Conservation (phyloP, 1,140 invertebrate genomes). For the Temnothorax nylanderi region DNA sequence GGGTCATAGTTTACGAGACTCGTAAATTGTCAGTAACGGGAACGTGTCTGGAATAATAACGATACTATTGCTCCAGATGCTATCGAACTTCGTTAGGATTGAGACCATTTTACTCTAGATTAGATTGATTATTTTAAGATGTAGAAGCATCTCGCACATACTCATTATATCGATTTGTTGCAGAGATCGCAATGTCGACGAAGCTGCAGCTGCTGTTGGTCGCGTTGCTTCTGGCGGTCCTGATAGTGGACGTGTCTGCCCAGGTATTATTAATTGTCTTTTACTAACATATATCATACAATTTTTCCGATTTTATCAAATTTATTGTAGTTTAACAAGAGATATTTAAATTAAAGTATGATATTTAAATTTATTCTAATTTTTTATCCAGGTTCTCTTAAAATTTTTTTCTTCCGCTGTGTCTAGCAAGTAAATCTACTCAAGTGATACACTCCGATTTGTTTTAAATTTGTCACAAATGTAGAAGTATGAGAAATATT, state of each 20-base stretch:
- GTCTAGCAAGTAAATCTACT: too few relatives aligned
- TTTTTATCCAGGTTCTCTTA: not conserved
- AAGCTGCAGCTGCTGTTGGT: slow-evolving; percentile 74
- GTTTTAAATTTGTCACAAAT: too few relatives aligned
- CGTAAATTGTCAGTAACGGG: not conserved
- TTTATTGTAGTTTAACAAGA: not conserved
- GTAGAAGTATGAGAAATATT: too few relatives aligned
- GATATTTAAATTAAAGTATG: not conserved
- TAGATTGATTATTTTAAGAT: slow-evolving; percentile 15
- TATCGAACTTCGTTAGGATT: slow-evolving; percentile 19
- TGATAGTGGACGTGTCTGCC: slow-evolving; percentile 73
- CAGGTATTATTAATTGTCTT: slow-evolving; percentile 68
- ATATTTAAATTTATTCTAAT: not conserved
- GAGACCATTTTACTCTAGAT: not conserved
- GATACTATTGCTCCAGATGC: not conserved
- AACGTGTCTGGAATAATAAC: slow-evolving; percentile 19
- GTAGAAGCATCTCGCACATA: not conserved
- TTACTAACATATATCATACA: not conserved
- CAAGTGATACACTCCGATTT: too few relatives aligned
- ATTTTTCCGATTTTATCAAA: not conserved
- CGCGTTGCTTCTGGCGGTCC: slow-evolving; percentile 68
- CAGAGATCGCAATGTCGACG: slow-evolving; percentile 76
- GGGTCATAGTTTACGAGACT: not conserved
- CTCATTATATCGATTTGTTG: slow-evolving; percentile 58
- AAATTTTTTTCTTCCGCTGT: not conserved